Evolutionary conservation across 2,888 invertebrate species (phyloP), one percentile per base, ranked within the genome.

Genomic region (Melanostoma scalare): DNA sequence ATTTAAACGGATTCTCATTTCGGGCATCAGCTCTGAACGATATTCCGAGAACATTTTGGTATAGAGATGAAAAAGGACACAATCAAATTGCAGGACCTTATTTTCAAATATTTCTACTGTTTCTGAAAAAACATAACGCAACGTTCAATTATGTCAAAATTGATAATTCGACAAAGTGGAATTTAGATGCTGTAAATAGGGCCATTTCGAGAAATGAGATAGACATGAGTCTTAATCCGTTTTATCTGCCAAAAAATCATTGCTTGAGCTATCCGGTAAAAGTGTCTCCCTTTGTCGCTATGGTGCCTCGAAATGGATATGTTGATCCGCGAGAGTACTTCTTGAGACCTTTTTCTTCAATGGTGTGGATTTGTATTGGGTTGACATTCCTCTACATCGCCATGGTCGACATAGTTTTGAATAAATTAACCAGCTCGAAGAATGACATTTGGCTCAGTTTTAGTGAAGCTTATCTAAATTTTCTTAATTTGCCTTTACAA

Each of bases 211-310:
- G 48, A 8, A 40, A 30, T 6, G 61, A 48, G 0, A 42, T 77
- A 20, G 76, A 77, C 36, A 71, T 77, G 6, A 77, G 69, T 36
- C 61, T 71, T 55, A 77, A 71, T 38, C 2, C 50, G 2, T 63
- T 55, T 30, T 6, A 3, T 6, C 0, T 9, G 2, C 0, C 20
- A 0, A 20, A 20, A 20, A 20, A 40, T 6, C n/a, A 55, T 10
- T 61, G 33, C 3, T 10, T 36, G 6, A 77, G 76, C 9, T 77
- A 77, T 56, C 76, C 69, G 10, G 2, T 33, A 46, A 0, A 53
- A 6, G 53, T 56, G 48, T 4, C 4, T 10, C 3, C n/a, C 3
- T 2, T 61, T 52, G 61, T 3, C 6, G 5, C 71, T 4, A 0
- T 77, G 36, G 69, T 75, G 5, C 74, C 74, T 3, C 3, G 40